A percentile compares a stretch with the other conserved stretches of the same genome.
Conservation (phyloP, 1,140 invertebrate species). For the Danaus melanippus region DNA sequence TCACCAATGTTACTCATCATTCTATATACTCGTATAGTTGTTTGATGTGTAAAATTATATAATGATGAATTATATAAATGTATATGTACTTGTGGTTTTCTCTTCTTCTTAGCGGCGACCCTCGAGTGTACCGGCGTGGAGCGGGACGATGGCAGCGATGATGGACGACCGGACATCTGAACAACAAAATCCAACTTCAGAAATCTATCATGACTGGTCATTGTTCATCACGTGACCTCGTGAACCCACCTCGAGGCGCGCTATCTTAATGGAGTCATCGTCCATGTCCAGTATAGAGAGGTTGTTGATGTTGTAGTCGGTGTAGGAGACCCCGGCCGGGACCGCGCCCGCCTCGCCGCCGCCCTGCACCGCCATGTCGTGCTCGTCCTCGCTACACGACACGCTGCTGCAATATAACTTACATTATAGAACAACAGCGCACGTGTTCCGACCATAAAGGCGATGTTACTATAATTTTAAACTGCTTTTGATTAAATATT, state of each 20-base stretch:
- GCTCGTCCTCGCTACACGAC: constrained; percentile 20
- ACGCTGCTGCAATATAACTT: not conserved
- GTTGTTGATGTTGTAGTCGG: constrained; percentile 61
- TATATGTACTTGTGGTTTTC: constrained; percentile 44
- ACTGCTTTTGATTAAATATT: no score
- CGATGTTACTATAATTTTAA: no score
- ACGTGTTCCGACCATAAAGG: no score
- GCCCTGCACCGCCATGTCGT: not conserved
- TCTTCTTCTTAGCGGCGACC: constrained; percentile 46
- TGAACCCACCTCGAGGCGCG: constrained; percentile 42
- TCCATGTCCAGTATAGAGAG: constrained; percentile 67
- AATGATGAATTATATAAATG: not conserved
- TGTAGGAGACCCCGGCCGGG: constrained; percentile 25
- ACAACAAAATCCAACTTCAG: not conserved
- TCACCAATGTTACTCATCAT: no score
- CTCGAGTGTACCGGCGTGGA: constrained; percentile 62
- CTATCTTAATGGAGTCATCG: constrained; percentile 66
- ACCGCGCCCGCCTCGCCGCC: not conserved
- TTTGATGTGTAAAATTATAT: not conserved
- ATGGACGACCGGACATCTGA: constrained; percentile 21
- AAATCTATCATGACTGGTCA: not conserved
- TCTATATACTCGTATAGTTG: no score
- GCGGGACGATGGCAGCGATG: constrained; percentile 24
- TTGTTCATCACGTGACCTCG: not conserved
- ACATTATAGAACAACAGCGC: no score